Percentiles rank a stretch among this genome's conserved stretches.
Evolutionary conservation across 2,797 vertebrate species (phyloP).

Genomic region (Poeciliopsis turneri): DNA sequence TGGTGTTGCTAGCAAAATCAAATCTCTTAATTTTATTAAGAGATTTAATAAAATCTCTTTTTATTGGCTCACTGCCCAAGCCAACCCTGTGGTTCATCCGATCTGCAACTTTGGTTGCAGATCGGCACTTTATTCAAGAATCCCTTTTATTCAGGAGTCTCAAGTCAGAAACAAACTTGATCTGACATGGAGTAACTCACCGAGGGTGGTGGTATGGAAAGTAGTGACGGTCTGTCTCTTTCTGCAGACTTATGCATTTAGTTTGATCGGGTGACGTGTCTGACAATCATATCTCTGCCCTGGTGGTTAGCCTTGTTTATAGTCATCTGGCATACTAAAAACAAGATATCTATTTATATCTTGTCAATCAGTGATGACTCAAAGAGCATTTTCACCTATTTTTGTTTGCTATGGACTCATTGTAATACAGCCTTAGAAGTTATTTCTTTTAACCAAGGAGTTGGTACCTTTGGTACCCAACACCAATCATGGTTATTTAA

Average conservation of each 20-base stretch:
- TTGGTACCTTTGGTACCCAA: neutral
- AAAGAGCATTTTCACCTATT: neutral
- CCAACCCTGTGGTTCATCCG: no score
- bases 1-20: slow-evolving; percentile 28
- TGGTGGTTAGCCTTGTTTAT: slow-evolving; percentile 22
- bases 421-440: neutral
- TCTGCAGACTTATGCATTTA: slow-evolving; percentile 26
- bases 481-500: neutral
- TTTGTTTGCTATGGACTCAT: neutral
- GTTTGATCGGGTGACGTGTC: slow-evolving; percentile 43
- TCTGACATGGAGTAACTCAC: slow-evolving; percentile 19
- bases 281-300: slow-evolving; percentile 24
- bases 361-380: neutral
- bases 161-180: slow-evolving; percentile 48
- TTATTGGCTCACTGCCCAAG: no score
- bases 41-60: no score
- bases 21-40: slow-evolving; percentile 50
- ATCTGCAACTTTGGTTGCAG: slow-evolving; percentile 35
- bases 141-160: slow-evolving; percentile 25
- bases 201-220: slow-evolving; percentile 29
- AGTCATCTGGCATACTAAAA: slow-evolving; percentile 10
- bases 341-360: slow-evolving; percentile 1
- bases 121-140: slow-evolving; percentile 21
- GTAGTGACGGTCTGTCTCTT: slow-evolving; percentile 32
- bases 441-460: neutral